These are phyloP conservation scores for Norana najaformis DNA, from an alignment of 2,888 invertebrate species.

Conservation along the genomic window DNA sequence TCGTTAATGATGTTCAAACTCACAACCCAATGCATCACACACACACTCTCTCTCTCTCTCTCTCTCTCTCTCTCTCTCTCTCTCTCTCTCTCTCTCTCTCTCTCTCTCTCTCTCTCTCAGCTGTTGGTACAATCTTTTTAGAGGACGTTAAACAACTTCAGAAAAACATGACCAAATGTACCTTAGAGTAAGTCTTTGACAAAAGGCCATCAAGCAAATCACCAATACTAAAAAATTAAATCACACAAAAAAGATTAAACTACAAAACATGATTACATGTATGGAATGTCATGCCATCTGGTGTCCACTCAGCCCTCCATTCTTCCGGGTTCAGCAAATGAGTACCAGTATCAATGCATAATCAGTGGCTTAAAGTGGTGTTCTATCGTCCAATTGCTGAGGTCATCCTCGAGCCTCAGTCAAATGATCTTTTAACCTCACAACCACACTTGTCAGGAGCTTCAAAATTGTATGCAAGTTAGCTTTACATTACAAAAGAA, in stretches of 20 bases:
- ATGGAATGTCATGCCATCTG: not conserved
- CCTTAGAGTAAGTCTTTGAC: slow-evolving; percentile 15
- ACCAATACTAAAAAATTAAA: not conserved
- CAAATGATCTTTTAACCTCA: no score
- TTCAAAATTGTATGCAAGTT: no score
- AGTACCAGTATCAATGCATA: not conserved
- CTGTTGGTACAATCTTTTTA: not conserved
- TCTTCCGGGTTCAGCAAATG: no score
- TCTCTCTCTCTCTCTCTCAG: no score
- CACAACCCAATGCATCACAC: not conserved
- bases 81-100: no score
- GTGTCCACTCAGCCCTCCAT: no score
- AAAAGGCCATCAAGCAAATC: not conserved
- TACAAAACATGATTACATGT: not conserved
- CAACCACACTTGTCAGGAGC: no score
- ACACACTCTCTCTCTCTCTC: no score
- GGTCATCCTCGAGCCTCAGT: no score
- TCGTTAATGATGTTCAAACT: not conserved
- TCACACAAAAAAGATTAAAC: not conserved
- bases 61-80: no score
- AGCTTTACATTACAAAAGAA: no score
- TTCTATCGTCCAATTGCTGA: not conserved
- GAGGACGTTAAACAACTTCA: not conserved
- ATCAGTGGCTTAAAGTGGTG: not conserved
- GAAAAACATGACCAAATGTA: not conserved